Evolutionary conservation across 2,113 vertebrate species (phyloP), one percentile per base, ranked within the genome.

Genomic region (Oryzias javanicus): DNA sequence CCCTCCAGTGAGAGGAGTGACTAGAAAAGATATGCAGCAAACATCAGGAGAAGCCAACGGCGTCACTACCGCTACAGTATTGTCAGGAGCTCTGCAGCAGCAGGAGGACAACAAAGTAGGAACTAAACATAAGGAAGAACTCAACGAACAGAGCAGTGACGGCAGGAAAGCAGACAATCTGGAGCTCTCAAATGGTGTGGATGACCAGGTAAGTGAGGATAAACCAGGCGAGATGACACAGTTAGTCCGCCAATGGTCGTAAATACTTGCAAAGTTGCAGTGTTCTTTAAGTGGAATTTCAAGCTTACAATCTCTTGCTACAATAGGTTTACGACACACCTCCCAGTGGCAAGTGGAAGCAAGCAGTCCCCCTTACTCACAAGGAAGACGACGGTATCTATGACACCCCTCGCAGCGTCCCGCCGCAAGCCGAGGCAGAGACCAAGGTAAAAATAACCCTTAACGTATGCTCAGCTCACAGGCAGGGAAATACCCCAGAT

Each of bases 281-380:
- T 35, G 1, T 35, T 19, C 0, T n/a, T 42, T 2, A 5, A 46
- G 16, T 46, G 2, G 17, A 49, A 19, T 48, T 61, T 35, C 7
- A 1, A 0, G 52, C 46, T 42, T 0, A 4, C 70, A 3, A 16
- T 55, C 41, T 27, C 47, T 56, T 62, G 24, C 53, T 16, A 44
- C 50, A 7, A 24, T 49, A 93, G 92, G 91, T 93, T 20, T 93
- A 93, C 42, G 92, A 93, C 47, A 93, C 91, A 2, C 91, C 90
- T 55, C 91, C 92, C 8, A 88, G 79, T 55, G 88, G 87, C 57
- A 76, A 89, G 53, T 92, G 91, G 91, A 88, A 91, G 70, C 82
- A 86, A 22, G 62, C 81, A 1, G 77, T 86, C 51, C 64, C 71
- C 1, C 49, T 81, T 20, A 42, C 72, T n/a, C 50, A 74, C 1